phyloP scores from a whole-genome alignment of 2,113 vertebrate genomes.

The Morone chrysops region DNA sequence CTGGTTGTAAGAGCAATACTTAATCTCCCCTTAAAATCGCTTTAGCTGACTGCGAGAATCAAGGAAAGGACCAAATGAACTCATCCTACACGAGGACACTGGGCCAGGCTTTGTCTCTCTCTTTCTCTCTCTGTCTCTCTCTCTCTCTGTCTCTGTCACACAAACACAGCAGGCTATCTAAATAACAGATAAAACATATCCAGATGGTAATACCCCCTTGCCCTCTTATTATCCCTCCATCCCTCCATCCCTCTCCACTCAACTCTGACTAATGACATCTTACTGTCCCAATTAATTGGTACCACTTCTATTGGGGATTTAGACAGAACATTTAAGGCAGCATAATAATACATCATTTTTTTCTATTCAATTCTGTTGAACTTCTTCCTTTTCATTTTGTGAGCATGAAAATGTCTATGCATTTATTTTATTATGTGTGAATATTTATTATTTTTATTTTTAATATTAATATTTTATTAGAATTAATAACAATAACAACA shows the following conservation, averaged over 20 bases:
- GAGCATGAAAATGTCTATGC: no score
- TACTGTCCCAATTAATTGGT: slow-evolving; percentile 23
- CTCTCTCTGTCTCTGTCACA: neutral
- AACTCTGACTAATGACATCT: slow-evolving; percentile 16
- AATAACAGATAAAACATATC: slow-evolving; percentile 44
- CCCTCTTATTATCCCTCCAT: slow-evolving; percentile 27
- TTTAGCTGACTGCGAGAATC: slow-evolving; percentile 8
- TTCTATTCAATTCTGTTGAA: no score
- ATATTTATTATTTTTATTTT: neutral
- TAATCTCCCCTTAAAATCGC: slow-evolving; percentile 11
- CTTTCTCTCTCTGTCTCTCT: neutral
- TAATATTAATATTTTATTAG: no score
- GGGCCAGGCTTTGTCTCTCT: slow-evolving; percentile 21
- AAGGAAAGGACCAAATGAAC: slow-evolving; percentile 35
- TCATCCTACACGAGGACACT: slow-evolving; percentile 20
- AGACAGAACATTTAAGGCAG: neutral
- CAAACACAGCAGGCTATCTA: slow-evolving; percentile 9
- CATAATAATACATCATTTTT: neutral
- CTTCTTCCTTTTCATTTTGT: neutral
- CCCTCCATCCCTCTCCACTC: slow-evolving; percentile 10
- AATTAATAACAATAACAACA: no score
- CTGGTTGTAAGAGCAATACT: neutral
- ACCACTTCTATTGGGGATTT: slow-evolving; percentile 13
- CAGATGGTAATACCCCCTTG: slow-evolving; percentile 46
- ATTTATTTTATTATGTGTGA: no score